Conservation (phyloP, 1,140 invertebrate species). For the Eurosta solidaginis region DNA sequence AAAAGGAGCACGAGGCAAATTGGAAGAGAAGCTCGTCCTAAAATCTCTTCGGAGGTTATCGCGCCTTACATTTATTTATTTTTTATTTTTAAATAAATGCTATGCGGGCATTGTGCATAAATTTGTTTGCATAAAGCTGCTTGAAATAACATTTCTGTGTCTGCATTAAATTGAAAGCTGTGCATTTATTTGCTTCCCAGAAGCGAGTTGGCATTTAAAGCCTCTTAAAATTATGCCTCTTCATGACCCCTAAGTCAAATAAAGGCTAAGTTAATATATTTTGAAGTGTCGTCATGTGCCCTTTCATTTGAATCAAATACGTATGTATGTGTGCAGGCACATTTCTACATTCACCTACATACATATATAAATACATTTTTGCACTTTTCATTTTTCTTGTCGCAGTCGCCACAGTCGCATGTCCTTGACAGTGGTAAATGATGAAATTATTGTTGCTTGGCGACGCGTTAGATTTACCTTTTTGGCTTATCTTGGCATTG, state of each 20-base stretch:
- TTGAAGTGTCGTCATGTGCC: not conserved
- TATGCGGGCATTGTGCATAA: not conserved
- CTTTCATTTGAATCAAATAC: not conserved
- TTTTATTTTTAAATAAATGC: not conserved
- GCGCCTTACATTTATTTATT: no score
- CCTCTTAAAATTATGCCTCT: not conserved
- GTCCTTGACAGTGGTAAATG: slow-evolving; percentile 5
- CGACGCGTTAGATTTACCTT: slow-evolving; percentile 14
- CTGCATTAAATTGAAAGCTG: not conserved
- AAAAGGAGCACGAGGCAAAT: no score
- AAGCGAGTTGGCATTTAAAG: not conserved
- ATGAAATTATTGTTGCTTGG: slow-evolving; percentile 4
- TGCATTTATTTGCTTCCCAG: not conserved
- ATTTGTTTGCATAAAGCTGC: not conserved
- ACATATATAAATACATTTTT: not conserved
- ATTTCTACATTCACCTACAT: not conserved
- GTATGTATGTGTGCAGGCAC: not conserved
- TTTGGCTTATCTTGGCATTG: not conserved
- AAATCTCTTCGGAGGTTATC: no score
- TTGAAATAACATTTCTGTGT: not conserved
- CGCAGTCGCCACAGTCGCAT: not conserved
- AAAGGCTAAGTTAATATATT: not conserved
- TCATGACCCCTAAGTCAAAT: not conserved
- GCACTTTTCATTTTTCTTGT: not conserved
- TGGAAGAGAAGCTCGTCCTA: no score